These are phyloP conservation scores for Linurgus olivaceus DNA, from an alignment of 2,797 vertebrate species.

Conservation along the genomic window DNA sequence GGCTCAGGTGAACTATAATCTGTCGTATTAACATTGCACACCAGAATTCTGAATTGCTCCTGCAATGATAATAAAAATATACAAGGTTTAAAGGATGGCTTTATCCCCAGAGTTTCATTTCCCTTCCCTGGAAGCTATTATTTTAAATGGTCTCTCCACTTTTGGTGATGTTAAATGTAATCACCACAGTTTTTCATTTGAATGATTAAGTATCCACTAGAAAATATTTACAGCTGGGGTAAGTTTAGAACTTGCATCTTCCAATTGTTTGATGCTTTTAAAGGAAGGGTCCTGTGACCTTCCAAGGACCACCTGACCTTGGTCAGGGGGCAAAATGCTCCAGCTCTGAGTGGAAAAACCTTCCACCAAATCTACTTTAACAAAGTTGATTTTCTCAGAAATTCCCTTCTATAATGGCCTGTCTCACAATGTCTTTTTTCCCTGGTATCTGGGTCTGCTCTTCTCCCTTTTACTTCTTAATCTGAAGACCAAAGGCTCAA, in stretches of 20 bases:
- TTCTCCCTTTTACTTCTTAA: neutral
- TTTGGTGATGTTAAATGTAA: neutral
- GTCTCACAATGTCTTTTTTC: neutral
- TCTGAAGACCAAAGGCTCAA: neutral
- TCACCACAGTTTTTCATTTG: neutral
- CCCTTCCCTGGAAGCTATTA: neutral
- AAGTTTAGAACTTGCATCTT: neutral
- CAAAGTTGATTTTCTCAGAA: neutral
- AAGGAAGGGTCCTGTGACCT: neutral
- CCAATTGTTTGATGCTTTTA: neutral
- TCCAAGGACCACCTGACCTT: neutral
- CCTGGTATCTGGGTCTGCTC: neutral
- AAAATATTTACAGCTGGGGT: neutral
- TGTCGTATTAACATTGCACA: neutral
- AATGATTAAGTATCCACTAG: neutral
- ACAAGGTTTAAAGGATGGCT: neutral
- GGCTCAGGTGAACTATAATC: slow-evolving; percentile 20
- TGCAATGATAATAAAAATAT: neutral
- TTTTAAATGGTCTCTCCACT: neutral
- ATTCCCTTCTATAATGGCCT: neutral
- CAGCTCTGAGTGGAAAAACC: neutral
- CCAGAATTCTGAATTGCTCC: neutral
- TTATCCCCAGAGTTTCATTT: slow-evolving; percentile 15
- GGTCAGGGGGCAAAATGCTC: neutral
- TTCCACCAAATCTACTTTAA: neutral